These are phyloP conservation scores for Eilema griseolum DNA, from an alignment of 2,888 invertebrate genomes.

Conservation along the genomic window DNA sequence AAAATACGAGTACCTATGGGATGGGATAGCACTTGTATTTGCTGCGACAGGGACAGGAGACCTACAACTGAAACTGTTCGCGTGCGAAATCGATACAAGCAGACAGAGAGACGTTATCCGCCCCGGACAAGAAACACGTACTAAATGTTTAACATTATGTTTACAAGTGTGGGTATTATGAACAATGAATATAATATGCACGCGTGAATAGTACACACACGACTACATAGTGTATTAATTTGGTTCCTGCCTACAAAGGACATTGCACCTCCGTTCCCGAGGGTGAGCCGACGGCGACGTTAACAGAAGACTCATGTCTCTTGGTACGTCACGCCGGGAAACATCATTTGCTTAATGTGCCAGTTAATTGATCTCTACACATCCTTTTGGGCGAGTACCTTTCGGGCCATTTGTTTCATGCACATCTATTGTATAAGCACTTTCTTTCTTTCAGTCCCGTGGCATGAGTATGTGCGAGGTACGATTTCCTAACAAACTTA, in stretches of 20 bases:
- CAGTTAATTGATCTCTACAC: neutral
- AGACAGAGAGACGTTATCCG: neutral
- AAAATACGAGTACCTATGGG: too few relatives aligned
- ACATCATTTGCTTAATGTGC: neutral
- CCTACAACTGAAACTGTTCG: too few relatives aligned
- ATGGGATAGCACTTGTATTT: too few relatives aligned
- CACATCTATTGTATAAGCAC: neutral
- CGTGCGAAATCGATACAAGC: neutral
- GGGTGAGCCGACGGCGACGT: neutral
- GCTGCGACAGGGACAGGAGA: too few relatives aligned
- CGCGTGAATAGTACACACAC: neutral
- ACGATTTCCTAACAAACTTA: neutral
- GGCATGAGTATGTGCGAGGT: too few relatives aligned
- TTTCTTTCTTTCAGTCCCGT: neutral
- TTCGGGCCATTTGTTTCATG: too few relatives aligned
- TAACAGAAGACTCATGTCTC: neutral
- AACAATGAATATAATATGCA: neutral
- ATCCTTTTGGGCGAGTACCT: neutral
- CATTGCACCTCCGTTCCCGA: neutral
- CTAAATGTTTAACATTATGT: neutral
- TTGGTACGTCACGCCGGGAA: neutral
- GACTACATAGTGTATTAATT: neutral
- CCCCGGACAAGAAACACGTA: too few relatives aligned
- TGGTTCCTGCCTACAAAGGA: neutral
- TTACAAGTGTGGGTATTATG: neutral